Percentiles rank a stretch among this genome's conserved stretches.
Evolutionary conservation across 2,113 vertebrate species (phyloP).

Genomic region (Tychaedon coryphoeus): DNA sequence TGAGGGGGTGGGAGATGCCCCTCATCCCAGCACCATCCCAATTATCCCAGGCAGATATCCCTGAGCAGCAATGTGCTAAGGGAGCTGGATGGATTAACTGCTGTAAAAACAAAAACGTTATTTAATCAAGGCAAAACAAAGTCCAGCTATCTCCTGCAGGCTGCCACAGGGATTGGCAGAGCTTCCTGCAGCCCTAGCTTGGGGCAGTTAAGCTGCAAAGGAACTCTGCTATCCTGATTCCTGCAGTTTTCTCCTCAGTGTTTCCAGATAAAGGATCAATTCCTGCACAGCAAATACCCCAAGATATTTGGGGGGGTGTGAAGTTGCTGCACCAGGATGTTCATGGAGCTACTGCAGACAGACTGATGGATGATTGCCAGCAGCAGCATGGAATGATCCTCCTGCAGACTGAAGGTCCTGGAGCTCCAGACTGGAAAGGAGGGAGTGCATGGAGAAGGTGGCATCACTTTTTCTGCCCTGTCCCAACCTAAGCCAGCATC

Average conservation of each 20-base stretch:
- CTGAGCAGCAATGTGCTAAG: background rate
- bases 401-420: background rate
- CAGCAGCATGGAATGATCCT: fast-evolving
- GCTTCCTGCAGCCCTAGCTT: background rate
- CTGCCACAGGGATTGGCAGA: background rate
- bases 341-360: fast-evolving
- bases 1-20: background rate
- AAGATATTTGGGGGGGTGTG: fast-evolving
- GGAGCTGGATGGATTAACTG: slow-evolving; percentile 45
- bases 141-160: background rate
- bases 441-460: fast-evolving
- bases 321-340: background rate
- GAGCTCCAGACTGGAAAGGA: background rate
- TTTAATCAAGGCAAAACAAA: slow-evolving; percentile 60
- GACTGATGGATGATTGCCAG: background rate
- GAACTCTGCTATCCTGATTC: background rate
- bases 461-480: background rate
- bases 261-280: background rate
- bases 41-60: background rate
- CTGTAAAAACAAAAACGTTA: slow-evolving; percentile 37
- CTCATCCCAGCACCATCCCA: background rate
- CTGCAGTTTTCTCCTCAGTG: background rate
- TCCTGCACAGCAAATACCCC: background rate
- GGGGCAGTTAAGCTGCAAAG: background rate
- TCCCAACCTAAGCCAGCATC: background rate